Base-by-base conservation (phyloP, 2,888 invertebrate genomes). In the Lasiommata megera region DNA sequence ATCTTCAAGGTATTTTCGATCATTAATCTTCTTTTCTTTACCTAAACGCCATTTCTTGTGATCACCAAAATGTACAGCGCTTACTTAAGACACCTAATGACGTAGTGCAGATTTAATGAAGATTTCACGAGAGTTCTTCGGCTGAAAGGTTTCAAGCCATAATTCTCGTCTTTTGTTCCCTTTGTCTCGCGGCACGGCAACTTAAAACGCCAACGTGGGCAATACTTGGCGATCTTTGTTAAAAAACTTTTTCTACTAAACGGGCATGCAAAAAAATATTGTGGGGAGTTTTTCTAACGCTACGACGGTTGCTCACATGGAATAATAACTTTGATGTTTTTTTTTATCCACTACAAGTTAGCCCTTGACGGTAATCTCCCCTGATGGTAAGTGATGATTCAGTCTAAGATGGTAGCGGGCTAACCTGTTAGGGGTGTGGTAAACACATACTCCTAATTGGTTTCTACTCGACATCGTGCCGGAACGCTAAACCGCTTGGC, bases 91-190 rank as follows among this genome's bases (percentile, higher is more conserved):
- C 71, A 69, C 67, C 69, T 73, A 74, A 79, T 76, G 73, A 73
- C 70, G 64, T 71, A 73, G 72, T 73, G 67, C 69, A 73, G 73
- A 74, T 74, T 76, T 78, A 80, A 83, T 80, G 73, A 81, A 79
- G 73, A 75, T 71, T 71, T 66, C 68, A 63, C 71, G 64, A 74
- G 73, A 72, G 72, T 68, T 73, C 73, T 67, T 61, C 67, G 66
- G 62, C 67, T 67, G 74, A 73, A 77, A 77, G 72, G 73, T 73
- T 77, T 73, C 69, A 74, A 74, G 71, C 74, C 73, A 77, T 81
- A 77, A 80, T 79, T 75, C 69, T 60, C 70, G 73, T 69, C 74
- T 77, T 78, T 82, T 79, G 80, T 80, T 74, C 69, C 70, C 75
- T 79, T 82, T 80, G 78, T 81, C 69, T 76, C 64, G 64, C 41